Evolutionary conservation across 2,113 vertebrate species (phyloP).

Genomic region (Ictidomys tridecemlineatus): DNA sequence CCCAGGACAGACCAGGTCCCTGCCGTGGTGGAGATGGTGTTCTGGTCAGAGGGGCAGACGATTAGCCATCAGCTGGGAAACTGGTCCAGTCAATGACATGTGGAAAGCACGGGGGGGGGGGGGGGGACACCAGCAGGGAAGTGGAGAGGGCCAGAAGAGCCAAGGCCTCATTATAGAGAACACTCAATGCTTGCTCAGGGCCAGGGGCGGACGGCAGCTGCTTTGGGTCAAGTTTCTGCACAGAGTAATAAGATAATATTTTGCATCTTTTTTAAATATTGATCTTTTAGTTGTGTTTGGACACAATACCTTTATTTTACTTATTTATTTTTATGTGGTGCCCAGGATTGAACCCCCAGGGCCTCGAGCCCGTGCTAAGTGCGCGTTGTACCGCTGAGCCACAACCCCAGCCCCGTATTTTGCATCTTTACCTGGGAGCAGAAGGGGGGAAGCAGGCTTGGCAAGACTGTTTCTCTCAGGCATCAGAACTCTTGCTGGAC

Average conservation of each 20-base stretch:
- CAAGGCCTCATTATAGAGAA: not conserved
- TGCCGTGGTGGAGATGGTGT: not conserved
- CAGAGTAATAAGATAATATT: not conserved
- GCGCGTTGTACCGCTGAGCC: too few species aligned
- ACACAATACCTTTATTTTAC: too few species aligned
- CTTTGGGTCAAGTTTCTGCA: not conserved
- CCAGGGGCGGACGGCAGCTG: not conserved
- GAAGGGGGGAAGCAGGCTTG: not conserved
- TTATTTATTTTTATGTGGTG: too few species aligned
- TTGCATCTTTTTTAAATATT: not conserved
- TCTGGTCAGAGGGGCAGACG: not conserved
- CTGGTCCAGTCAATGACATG: not conserved
- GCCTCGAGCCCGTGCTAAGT: too few species aligned
- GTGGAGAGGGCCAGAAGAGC: not conserved
- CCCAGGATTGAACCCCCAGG: too few species aligned
- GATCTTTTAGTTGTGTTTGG: too few species aligned
- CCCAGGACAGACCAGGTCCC: not conserved
- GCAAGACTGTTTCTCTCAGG: not conserved
- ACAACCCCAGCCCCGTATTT: not conserved
- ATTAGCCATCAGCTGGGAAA: not conserved
- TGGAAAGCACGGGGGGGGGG: not conserved
- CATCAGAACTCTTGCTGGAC: not conserved
- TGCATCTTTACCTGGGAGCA: not conserved
- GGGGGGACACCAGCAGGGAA: not conserved
- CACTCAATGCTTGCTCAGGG: not conserved